Evolutionary conservation across 2,797 vertebrate genomes (phyloP), one percentile per base, ranked within the genome.

Genomic region (Pitangus sulphuratus): DNA sequence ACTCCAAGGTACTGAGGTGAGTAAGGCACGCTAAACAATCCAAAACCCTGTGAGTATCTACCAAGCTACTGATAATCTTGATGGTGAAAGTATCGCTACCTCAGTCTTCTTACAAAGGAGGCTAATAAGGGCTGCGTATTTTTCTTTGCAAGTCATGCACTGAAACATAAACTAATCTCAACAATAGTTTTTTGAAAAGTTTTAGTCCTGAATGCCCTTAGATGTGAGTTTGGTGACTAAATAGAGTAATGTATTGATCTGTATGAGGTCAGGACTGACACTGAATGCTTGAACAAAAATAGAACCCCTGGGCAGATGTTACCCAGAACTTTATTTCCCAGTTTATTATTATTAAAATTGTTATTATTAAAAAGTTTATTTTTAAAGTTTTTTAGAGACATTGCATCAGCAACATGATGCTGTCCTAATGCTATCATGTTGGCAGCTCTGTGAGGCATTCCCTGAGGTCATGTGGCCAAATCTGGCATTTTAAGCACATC

Each of bases 141-240:
- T 72, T 75, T 26, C 48, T 86, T 74, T 81, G 14, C 12, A 42
- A 66, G 40, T 47, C 47, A n/a, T 25, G 7, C 25, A 33, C 26
- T 33, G 68, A 84, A 90, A 69, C 11, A 62, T 40, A 84, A 83
- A 30, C 21, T 56, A 79, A 77, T 84, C 75, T 91, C 42, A 91
- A 83, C 82, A 78, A 53, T 50, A 81, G 22, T 6, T 56, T 83
- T 85, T 86, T 88, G 33, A 66, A 45, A 45, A 33, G 25, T 74
- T 91, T 76, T 62, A 84, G 45, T 85, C 48, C 72, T 70, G 79
- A 91, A 74, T 77, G 72, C 30, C 56, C 79, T 85, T 91, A 68
- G 53, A 60, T 37, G 16, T 64, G 56, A 76, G 17, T 57, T 74
- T 87, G 31, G 66, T 82, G 68, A 70, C 84, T 87, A 37, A 92